Evolutionary conservation across 30 jellyfish, hydroid and myxozoan species (phyloP), one percentile per base, ranked within the genome.

Genomic region (Nemopilema nomurai): DNA sequence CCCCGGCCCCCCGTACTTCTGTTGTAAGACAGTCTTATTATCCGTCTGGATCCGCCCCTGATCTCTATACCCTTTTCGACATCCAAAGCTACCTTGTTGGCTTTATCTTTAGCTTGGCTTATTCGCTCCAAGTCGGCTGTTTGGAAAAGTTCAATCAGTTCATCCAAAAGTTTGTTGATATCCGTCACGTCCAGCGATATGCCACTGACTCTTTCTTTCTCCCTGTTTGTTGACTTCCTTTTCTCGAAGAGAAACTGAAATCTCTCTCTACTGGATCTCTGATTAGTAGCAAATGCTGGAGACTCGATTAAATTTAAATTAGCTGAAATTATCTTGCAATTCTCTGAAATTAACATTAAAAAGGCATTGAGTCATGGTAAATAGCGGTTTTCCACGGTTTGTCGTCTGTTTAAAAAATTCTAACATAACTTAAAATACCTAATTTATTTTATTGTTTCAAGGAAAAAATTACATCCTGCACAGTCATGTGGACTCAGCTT

Each of bases 241-340:
- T 62, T 51, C 51, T 74, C 50, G 28, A 32, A 18, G 19, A 74
- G 84, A 8, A 0, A 0, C 16, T 31, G 83, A 18, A 74, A 74
- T 4, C 50, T 29, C 71, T 74, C 71, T 70, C 83, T 32, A 17
- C 41, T 26, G 20, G 83, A 74, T n/a, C 41, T 49, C 28, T 74
- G 70, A 71, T 49, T 51, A 8, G 26, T 49, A 4, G 25, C 71
- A 49, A 74, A 74, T 19, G 20, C 19, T 18, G 81, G 81, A 41
- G 9, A 41, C 13, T 41, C 73, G 29, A 69, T 63, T 28, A 24
- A 8, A 71, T 80, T 77, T 33, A 87, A 28, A 18, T 19, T 18
- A 69, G 78, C 90, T 30, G 87, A 79, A 24, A 62, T 41, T 18
- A 0, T 51, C 67, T 76, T 78, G 91, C 91, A 87, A 28, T 41